Base-by-base conservation (phyloP, 2,888 invertebrate species). In the Boloria euphrosyne region DNA sequence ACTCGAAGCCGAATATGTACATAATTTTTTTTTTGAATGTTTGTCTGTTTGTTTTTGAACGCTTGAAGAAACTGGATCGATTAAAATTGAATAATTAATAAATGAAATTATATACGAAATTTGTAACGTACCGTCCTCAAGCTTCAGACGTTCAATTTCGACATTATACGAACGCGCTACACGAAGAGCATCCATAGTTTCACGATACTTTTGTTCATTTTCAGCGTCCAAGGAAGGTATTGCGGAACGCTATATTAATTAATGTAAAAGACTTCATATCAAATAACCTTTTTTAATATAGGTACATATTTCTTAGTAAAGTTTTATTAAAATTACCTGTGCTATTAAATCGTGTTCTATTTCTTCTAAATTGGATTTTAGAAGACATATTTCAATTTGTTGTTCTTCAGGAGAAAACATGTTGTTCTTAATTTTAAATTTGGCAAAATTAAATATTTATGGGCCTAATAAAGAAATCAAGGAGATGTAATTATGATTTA, bases 341-440 rank as follows among this genome's bases (percentile, higher is more conserved):
- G 75, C 71, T 22, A 84, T 73, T 62, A 90, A 76, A 53, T 82
- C 80, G 71, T 85, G 81, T 78, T 80, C 84, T 67, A 89, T 86
- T 75, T 85, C 82, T 73, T 87, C 82, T 59, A 90, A 84, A 79
- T 83, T 83, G 0, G 78, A 82, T 74, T 90, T 89, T 1, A 89
- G 70, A 62, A 89, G 76, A 75, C 84, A 89, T 76, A 89, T 89
- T 79, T 84, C 79, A 60, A 88, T 74, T 80, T 90, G 89, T 72
- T 87, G 89, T 66, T 87, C 77, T 73, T 86, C 83, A 4, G 85
- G 84, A 18, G 82, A 80, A 76, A 81, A 83, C 90, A 90, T 90
- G 71, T 70, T 86, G 6, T n/a, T 4, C 13, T 7, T 38, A 10
- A 38, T 38, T 38, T 38, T 38, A 38, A 38, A 10, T 38, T 10